phyloP scores from a whole-genome alignment of 1,140 invertebrate species.

The Megalonaias nervosa region DNA sequence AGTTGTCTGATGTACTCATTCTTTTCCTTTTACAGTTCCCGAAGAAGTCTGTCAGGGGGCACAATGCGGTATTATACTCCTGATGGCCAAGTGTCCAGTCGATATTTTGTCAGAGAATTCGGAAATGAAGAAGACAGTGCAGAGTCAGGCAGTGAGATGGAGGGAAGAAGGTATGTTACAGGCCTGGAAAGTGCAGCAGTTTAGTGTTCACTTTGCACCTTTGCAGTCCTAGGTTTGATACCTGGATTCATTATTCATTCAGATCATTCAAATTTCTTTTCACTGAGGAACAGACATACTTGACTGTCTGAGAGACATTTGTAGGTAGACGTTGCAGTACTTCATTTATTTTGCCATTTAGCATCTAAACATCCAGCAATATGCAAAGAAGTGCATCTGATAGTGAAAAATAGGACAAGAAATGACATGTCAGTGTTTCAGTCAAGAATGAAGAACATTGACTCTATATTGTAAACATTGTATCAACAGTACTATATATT shows the following conservation, averaged over 20 bases:
- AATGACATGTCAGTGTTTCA: no score
- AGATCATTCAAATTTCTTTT: neutral
- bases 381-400: no score
- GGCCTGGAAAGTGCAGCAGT: neutral
- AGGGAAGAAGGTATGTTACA: slow-evolving; percentile 34
- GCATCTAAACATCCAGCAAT: no score
- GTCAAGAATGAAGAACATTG: no score
- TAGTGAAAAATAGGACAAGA: no score
- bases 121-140: slow-evolving; percentile 46
- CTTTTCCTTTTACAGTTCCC: neutral
- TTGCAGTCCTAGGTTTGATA: neutral
- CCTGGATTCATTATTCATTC: neutral
- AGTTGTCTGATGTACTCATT: no score
- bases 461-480: no score
- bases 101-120: slow-evolving; percentile 53
- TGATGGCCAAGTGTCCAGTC: slow-evolving; percentile 42
- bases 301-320: neutral
- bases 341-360: no score
- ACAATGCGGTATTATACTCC: slow-evolving; percentile 50
- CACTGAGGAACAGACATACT: neutral
- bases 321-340: neutral
- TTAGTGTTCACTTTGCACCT: no score
- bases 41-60: slow-evolving; percentile 16
- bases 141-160: slow-evolving; percentile 46
- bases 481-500: no score